These are phyloP conservation scores for Clarias fuscus DNA, from an alignment of 2,797 vertebrate species.

Conservation along the genomic window DNA sequence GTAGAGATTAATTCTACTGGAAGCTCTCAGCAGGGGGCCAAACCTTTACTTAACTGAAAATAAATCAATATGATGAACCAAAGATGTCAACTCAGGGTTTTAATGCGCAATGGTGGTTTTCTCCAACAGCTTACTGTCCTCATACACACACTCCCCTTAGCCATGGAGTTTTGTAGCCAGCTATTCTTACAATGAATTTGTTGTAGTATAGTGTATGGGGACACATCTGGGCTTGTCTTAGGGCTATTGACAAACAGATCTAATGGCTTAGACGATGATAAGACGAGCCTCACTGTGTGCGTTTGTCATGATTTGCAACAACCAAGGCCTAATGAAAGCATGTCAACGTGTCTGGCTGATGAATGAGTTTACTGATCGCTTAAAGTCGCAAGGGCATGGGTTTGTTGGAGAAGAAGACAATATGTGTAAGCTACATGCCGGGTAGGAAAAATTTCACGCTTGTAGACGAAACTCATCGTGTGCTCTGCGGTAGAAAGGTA, in stretches of 20 bases:
- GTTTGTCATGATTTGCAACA: conserved; percentile 41
- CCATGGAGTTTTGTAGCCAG: not conserved
- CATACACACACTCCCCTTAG: not conserved
- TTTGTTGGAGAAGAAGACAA: conserved; percentile 17
- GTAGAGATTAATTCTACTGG: not conserved
- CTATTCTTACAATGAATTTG: not conserved
- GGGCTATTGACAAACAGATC: conserved; percentile 24
- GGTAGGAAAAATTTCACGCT: conserved; percentile 11
- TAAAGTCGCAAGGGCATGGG: not conserved
- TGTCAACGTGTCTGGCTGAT: conserved; percentile 34
- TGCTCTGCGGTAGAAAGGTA: not conserved
- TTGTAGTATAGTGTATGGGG: not conserved
- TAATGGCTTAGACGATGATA: not conserved
- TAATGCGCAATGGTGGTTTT: not conserved
- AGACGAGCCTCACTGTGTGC: conserved; percentile 9
- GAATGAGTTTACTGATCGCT: conserved; percentile 22
- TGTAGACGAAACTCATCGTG: not conserved
- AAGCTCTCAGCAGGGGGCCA: not conserved
- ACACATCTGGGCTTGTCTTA: conserved; percentile 26
- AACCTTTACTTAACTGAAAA: not conserved
- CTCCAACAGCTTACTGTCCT: not conserved
- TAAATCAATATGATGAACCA: not conserved
- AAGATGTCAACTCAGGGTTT: not conserved
- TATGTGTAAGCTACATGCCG: not conserved
- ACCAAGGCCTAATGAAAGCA: conserved; percentile 32